A percentile compares a stretch with the other conserved stretches of the same genome.
phyloP scores from a whole-genome alignment of 2,888 invertebrate species.

The Tenthredo notha region DNA sequence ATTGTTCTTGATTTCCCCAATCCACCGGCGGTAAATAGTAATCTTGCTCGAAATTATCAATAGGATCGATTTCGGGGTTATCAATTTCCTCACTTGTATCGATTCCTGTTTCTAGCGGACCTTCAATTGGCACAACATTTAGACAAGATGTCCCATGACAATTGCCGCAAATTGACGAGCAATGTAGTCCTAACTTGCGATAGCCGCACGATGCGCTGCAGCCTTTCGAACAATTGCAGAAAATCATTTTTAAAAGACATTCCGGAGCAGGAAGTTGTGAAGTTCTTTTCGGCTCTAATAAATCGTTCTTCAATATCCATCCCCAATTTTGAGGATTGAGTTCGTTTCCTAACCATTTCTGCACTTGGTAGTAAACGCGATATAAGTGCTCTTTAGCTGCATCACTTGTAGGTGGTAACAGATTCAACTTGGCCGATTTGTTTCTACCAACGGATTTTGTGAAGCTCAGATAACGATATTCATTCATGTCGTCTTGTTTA shows the following conservation, averaged over 20 bases:
- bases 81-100: background rate
- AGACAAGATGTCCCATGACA: constrained; percentile 64
- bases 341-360: constrained; percentile 22
- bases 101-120: constrained; percentile 5
- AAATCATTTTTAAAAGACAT: constrained; percentile 65
- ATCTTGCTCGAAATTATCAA: constrained; percentile 16
- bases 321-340: constrained; percentile 54
- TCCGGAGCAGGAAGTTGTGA: constrained; percentile 63
- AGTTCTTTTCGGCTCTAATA: constrained; percentile 57
- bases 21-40: constrained; percentile 24
- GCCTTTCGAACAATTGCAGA: constrained; percentile 64
- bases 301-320: constrained; percentile 64
- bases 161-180: constrained; percentile 65
- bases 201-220: constrained; percentile 65
- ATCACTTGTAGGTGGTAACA: constrained; percentile 33
- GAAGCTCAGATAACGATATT: constrained; percentile 52
- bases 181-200: constrained; percentile 64
- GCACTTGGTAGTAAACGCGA: constrained; percentile 38
- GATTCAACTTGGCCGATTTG: constrained; percentile 42
- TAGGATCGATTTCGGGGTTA: constrained; percentile 22
- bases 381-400: constrained; percentile 53
- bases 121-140: constrained; percentile 54
- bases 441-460: constrained; percentile 41
- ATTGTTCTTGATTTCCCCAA: constrained; percentile 28
- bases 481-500: constrained; percentile 35